Base-by-base conservation (phyloP, 2,888 invertebrate species). In the Ornithoptera priamus region DNA sequence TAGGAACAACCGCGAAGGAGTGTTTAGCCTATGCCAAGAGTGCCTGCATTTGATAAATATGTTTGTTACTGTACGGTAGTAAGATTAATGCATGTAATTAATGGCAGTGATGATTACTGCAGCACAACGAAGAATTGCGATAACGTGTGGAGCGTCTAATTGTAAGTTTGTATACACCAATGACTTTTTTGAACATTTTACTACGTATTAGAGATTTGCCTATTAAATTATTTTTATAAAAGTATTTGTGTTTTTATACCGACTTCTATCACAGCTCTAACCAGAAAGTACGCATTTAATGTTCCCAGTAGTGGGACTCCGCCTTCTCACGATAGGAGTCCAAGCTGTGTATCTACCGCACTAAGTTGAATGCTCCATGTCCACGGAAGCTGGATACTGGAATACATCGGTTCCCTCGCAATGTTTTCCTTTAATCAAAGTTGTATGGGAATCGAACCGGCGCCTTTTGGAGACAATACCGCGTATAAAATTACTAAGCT, bases 161-260 rank as follows among this genome's bases (percentile, higher is more conserved):
- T 79, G 66, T 90, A 90, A 89, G 87, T 81, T 85, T 90, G 85
- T 90, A 88, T 89, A 92, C 89, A 90, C 86, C 89, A 87, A 90
- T 89, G 89, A 91, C 88, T 91, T 85, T 90, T 92, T 92, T 87
- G 87, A 90, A 87, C 87, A 85, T 89, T 92, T 90, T 91, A 89
- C 89, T 86, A 83, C 81, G 30, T 67, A 70, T 66, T 88, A 87
- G 85, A 81, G 84, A 86, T 88, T 90, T 89, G 91, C 91, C 90
- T 89, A 92, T 92, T 92, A 92, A 92, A 92, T 92, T 92, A 92
- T 92, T 92, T 92, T 92, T 92, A 83, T 92, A 92, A 91, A 90
- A 83, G 79, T 78, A 73, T 72, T 65, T 65, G 69, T 77, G 74
- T 80, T 78, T 65, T 74, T 74, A 77, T 15, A 3, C 42, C 7